Conservation (phyloP, 1,140 invertebrate genomes). For the Leptonema lineaticorne region DNA sequence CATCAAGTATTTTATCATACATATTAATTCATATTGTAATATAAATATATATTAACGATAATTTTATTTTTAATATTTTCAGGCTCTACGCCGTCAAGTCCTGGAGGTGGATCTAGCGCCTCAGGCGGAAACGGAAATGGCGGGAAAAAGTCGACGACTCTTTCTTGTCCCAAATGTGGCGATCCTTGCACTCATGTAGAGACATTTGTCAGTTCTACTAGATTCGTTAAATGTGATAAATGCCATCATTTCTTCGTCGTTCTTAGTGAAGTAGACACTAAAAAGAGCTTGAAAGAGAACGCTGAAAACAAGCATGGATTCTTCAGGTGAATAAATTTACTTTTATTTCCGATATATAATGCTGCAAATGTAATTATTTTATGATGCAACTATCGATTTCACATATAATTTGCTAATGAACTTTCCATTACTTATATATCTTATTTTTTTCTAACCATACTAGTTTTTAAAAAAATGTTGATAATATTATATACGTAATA, state of each 20-base stretch:
- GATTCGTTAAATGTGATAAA: conserved; percentile 97
- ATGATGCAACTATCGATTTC: too few relatives aligned
- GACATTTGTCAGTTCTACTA: conserved; percentile 93
- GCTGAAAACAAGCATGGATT: conserved; percentile 65
- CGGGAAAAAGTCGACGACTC: conserved; percentile 49
- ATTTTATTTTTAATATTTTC: not conserved
- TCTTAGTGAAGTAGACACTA: conserved; percentile 86
- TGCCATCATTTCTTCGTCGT: conserved; percentile 99
- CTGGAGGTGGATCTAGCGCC: not conserved
- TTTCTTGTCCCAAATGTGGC: conserved; percentile 91
- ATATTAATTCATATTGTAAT: not conserved
- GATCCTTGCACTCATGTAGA: conserved; percentile 95
- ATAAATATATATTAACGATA: too few relatives aligned
- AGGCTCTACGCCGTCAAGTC: conserved; percentile 18
- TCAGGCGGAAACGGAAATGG: conserved; percentile 12
- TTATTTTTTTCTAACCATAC: too few relatives aligned
- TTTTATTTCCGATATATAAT: not conserved
- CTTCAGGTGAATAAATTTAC: conserved; percentile 46
- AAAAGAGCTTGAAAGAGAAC: conserved; percentile 80
- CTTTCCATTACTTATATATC: too few relatives aligned
- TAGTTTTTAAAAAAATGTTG: too few relatives aligned
- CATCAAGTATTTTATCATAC: conserved; percentile 16
- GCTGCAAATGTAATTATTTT: not conserved
- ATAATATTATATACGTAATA: too few relatives aligned
- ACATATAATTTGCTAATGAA: too few relatives aligned